Conservation (phyloP, 2,888 invertebrate genomes). For the Calameuta pallipes region DNA sequence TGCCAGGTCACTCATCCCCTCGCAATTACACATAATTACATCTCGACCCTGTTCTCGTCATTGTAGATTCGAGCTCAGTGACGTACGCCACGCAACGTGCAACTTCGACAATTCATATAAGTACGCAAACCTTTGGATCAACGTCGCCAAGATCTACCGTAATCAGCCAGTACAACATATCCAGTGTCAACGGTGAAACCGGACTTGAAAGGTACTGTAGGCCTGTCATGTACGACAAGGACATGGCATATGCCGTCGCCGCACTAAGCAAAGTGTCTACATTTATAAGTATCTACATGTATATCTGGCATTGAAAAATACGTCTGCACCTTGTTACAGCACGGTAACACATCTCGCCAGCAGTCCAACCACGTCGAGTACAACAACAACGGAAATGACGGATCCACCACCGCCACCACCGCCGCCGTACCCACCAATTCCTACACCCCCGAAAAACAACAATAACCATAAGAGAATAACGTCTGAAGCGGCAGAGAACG, state of each 20-base stretch:
- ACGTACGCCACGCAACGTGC: slow-evolving; percentile 58
- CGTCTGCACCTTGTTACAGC: slow-evolving; percentile 35
- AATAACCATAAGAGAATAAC: slow-evolving; percentile 67
- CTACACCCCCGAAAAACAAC: slow-evolving; percentile 57
- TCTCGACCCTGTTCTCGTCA: slow-evolving; percentile 26
- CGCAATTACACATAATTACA: slow-evolving; percentile 41
- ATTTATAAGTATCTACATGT: no score
- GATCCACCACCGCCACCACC: slow-evolving; percentile 60
- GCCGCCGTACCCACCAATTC: slow-evolving; percentile 57
- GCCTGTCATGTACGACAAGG: slow-evolving; percentile 14
- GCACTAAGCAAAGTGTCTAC: background rate
- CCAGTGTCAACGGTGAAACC: slow-evolving; percentile 51
- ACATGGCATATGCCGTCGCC: background rate
- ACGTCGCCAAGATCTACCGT: slow-evolving; percentile 48
- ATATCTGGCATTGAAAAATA: background rate
- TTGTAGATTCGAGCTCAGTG: slow-evolving; percentile 58
- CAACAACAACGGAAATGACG: slow-evolving; percentile 56
- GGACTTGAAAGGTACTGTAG: slow-evolving; percentile 52
- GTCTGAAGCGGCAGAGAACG: slow-evolving; percentile 79
- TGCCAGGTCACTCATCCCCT: slow-evolving; percentile 9
- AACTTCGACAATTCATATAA: slow-evolving; percentile 54
- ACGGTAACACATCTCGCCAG: slow-evolving; percentile 50
- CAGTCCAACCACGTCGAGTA: slow-evolving; percentile 45
- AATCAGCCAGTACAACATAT: slow-evolving; percentile 54
- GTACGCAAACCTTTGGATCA: slow-evolving; percentile 44